phyloP scores from a whole-genome alignment of 1,140 invertebrate genomes.

The Olivierus martensii region DNA sequence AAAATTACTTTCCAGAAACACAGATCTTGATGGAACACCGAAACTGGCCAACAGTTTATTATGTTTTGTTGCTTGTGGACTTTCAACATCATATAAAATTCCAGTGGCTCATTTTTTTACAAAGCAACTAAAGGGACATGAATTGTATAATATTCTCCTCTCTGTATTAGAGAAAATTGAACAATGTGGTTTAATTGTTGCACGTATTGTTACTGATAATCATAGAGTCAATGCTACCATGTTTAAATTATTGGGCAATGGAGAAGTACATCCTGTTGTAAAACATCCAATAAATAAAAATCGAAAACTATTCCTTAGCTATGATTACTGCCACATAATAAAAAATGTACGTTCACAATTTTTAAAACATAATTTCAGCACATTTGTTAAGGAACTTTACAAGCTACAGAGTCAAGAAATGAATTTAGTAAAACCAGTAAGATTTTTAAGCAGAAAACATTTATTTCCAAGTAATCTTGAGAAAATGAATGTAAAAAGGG shows the following conservation, averaged over 20 bases:
- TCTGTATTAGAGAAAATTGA: conserved; percentile 7
- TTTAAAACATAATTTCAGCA: too few species aligned
- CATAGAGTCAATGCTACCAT: conserved; percentile 3
- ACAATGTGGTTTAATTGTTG: not conserved
- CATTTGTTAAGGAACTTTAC: too few species aligned
- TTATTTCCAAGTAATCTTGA: too few species aligned
- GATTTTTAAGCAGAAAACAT: too few species aligned
- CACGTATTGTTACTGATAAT: conserved; percentile 6
- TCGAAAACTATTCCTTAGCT: not conserved
- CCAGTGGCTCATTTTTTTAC: conserved; percentile 13
- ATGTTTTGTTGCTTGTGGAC: not conserved
- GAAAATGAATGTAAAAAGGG: too few species aligned
- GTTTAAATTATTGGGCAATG: not conserved
- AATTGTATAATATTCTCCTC: not conserved
- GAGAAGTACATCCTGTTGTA: not conserved
- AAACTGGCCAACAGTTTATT: too few species aligned
- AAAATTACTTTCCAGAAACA: too few species aligned
- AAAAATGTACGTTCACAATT: too few species aligned
- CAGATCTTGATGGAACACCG: too few species aligned
- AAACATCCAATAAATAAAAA: conserved; percentile 2
- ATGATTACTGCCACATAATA: too few species aligned
- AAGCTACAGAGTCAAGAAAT: too few species aligned
- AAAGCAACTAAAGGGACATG: not conserved
- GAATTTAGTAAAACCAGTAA: too few species aligned
- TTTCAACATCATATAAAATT: conserved; percentile 1